phyloP scores from a whole-genome alignment of 2,797 vertebrate species.

The Rachycentron canadum region DNA sequence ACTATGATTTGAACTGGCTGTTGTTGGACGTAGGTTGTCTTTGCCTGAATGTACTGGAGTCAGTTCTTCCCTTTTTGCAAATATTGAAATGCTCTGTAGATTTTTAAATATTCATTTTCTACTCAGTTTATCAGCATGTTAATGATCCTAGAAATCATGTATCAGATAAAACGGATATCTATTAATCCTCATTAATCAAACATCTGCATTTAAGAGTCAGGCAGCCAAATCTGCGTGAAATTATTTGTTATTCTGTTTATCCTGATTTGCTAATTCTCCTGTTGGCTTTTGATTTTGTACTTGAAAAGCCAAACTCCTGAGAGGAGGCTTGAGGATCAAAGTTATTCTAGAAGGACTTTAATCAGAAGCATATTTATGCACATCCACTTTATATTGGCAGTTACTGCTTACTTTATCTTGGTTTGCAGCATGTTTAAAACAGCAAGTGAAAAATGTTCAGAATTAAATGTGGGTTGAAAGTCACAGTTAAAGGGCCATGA shows the following conservation, averaged over 20 bases:
- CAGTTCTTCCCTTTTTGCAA: neutral
- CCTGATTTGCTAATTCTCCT: neutral
- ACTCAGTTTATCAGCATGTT: neutral
- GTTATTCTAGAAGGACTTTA: constrained; percentile 17
- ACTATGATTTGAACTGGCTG: too few relatives aligned
- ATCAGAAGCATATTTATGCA: constrained; percentile 17
- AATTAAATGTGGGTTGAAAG: constrained; percentile 13
- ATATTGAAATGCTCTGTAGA: neutral
- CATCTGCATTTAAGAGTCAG: constrained; percentile 4
- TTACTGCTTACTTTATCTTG: constrained; percentile 12
- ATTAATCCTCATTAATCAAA: constrained; percentile 19
- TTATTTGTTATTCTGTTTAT: constrained; percentile 31
- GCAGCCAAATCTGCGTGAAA: neutral
- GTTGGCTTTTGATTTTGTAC: neutral
- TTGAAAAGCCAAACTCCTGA: constrained; percentile 13
- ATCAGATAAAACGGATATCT: neutral
- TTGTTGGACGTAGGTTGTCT: too few relatives aligned
- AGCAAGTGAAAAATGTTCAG: neutral
- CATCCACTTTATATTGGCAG: neutral
- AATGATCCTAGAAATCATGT: neutral
- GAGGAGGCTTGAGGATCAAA: constrained; percentile 11
- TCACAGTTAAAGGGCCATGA: neutral
- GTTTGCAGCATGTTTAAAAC: constrained; percentile 5
- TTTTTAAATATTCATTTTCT: neutral
- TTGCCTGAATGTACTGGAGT: neutral